Percentiles rank a stretch among this genome's conserved stretches.
These are phyloP conservation scores for Podiceps cristatus DNA, from an alignment of 2,113 vertebrate species.

Conservation along the genomic window DNA sequence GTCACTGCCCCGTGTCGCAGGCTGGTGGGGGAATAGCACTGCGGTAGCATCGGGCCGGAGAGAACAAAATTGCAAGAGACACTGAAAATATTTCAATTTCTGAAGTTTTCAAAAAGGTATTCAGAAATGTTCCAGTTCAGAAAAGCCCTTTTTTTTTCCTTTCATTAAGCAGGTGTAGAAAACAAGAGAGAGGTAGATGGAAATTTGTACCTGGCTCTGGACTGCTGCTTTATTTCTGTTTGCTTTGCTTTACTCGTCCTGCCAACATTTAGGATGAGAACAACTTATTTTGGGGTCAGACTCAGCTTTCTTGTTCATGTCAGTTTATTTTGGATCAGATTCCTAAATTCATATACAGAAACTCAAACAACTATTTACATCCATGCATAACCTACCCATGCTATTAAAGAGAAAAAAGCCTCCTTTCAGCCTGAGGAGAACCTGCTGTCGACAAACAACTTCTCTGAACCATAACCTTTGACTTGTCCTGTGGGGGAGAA, in stretches of 20 bases:
- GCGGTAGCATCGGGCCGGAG: fast-evolving
- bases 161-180: not conserved
- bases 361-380: not conserved
- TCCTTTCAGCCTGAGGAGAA: conserved; percentile 54
- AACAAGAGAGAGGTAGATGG: not conserved
- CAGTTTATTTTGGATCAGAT: not conserved
- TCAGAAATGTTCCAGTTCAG: not conserved
- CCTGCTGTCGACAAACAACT: conserved; percentile 17
- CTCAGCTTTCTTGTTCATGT: not conserved
- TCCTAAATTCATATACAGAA: not conserved
- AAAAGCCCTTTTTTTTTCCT: not conserved
- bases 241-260: not conserved
- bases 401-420: not conserved
- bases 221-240: not conserved
- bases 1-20: not conserved
- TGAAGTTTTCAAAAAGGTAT: not conserved
- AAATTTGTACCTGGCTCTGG: not conserved
- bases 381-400: not conserved
- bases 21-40: fast-evolving
- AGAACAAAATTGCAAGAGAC: not conserved
- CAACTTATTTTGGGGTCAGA: not conserved
- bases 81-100: not conserved
- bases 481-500: conserved; percentile 46
- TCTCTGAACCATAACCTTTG: conserved; percentile 72
- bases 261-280: not conserved